phyloP scores from a whole-genome alignment of 2,113 vertebrate genomes.

The Macrotis lagotis region DNA sequence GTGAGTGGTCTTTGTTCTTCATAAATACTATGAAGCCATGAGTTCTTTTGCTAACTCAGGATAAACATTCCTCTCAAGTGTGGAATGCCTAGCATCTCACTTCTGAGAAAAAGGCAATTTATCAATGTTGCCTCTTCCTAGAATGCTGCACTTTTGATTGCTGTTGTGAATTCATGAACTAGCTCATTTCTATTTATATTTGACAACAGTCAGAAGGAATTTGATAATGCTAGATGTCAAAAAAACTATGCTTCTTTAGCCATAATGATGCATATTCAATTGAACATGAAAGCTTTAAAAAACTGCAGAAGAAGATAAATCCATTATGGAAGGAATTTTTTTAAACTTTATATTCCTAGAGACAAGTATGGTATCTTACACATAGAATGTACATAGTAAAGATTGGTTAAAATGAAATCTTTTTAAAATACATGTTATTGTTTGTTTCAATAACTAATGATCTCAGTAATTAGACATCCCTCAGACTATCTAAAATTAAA shows the following conservation, averaged over 20 bases:
- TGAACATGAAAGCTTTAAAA: slow-evolving; percentile 8
- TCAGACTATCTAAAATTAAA: background rate
- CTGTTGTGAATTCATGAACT: background rate
- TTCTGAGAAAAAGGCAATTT: slow-evolving; percentile 37
- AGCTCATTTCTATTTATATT: background rate
- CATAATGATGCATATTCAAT: slow-evolving; percentile 8
- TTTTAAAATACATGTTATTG: background rate
- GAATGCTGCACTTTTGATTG: background rate
- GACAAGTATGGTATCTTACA: background rate
- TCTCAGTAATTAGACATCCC: background rate
- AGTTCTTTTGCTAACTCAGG: background rate
- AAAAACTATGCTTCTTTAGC: background rate
- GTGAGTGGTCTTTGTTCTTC: background rate
- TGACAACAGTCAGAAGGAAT: background rate
- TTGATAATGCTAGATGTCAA: background rate
- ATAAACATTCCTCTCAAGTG: slow-evolving; percentile 42
- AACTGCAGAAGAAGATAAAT: background rate
- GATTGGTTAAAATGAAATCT: background rate
- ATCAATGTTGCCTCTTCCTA: slow-evolving; percentile 22
- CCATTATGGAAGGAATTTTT: background rate
- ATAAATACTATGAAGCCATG: slow-evolving; percentile 25
- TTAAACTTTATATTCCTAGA: background rate
- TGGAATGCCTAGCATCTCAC: slow-evolving; percentile 26
- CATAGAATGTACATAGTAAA: background rate
- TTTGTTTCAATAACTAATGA: background rate